These are phyloP conservation scores for Pomacea maculata DNA, from an alignment of 1,140 invertebrate genomes.

Conservation along the genomic window DNA sequence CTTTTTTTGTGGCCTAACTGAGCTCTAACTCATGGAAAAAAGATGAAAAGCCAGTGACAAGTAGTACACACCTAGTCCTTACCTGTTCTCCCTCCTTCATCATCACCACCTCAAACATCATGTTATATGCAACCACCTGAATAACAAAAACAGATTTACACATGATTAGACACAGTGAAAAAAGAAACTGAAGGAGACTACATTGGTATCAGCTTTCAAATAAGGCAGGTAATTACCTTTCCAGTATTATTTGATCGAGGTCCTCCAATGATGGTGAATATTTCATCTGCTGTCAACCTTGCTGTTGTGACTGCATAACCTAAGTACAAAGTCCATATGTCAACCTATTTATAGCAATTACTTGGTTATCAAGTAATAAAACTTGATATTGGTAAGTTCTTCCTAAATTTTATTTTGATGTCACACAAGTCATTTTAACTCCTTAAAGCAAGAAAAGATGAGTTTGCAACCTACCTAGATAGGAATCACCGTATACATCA, in stretches of 20 bases:
- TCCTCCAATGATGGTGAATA: conserved; percentile 32
- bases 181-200: neutral
- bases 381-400: neutral
- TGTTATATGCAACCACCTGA: conserved; percentile 42
- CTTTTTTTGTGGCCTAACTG: too few species aligned
- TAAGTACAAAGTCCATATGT: conserved; percentile 6
- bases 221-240: conserved; percentile 18
- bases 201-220: neutral
- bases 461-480: conserved; percentile 25
- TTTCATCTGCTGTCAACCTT: conserved; percentile 26
- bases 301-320: conserved; percentile 39
- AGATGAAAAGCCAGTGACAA: neutral
- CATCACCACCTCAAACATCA: conserved; percentile 35
- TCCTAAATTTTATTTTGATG: neutral
- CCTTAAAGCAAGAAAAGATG: neutral
- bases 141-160: conserved; percentile 12
- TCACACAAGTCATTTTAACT: neutral
- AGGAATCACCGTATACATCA: conserved; percentile 28
- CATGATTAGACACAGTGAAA: neutral
- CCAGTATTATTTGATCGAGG: conserved; percentile 30
- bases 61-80: conserved; percentile 15
- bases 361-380: too few species aligned
- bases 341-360: too few species aligned
- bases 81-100: conserved; percentile 42
- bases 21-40: too few species aligned